Evolutionary conservation across 2,797 vertebrate genomes (phyloP).

Genomic region (Notamacropus eugenii): DNA sequence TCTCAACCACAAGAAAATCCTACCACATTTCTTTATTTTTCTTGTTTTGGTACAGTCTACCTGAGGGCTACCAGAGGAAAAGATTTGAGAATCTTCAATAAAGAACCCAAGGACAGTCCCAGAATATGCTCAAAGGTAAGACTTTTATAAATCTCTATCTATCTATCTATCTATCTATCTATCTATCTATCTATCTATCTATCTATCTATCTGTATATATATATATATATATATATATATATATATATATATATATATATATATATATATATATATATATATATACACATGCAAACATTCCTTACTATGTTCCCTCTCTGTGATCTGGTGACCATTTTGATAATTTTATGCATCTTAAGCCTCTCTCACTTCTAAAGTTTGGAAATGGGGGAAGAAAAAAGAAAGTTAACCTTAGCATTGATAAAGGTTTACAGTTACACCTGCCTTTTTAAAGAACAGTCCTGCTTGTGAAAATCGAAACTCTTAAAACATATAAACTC

Average conservation of each 20-base stretch:
- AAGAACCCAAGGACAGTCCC: neutral
- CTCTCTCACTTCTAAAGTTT: neutral
- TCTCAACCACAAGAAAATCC: conserved; percentile 29
- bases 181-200: too few relatives aligned
- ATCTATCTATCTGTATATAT: too few relatives aligned
- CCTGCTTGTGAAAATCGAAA: neutral
- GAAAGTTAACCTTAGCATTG: neutral
- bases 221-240: too few relatives aligned
- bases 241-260: too few relatives aligned
- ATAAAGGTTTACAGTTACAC: neutral
- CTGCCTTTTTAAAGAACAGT: neutral
- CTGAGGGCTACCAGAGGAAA: neutral
- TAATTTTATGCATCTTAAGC: neutral
- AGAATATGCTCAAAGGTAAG: neutral
- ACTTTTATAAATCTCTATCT: neutral
- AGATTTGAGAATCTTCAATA: neutral
- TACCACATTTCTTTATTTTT: neutral
- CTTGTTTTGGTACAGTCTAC: neutral
- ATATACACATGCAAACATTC: neutral
- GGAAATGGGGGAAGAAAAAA: neutral
- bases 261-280: too few relatives aligned
- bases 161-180: too few relatives aligned
- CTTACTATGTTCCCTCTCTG: neutral
- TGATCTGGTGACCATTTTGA: neutral
- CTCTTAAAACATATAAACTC: neutral